A percentile compares a stretch with the other conserved stretches of the same genome.
phyloP scores from a whole-genome alignment of 1,140 invertebrate species.

The Atopsyche davidsoni region DNA sequence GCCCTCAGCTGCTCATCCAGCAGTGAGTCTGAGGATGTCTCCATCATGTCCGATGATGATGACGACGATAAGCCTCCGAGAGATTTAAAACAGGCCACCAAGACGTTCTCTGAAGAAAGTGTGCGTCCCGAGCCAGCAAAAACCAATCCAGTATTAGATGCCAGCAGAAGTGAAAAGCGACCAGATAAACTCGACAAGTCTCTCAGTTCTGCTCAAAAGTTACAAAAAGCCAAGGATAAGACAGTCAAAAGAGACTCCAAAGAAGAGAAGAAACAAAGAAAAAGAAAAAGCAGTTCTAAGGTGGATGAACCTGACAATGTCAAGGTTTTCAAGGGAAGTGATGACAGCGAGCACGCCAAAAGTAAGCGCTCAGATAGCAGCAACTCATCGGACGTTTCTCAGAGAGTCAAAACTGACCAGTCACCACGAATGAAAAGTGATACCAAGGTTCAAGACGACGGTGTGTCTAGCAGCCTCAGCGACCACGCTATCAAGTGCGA shows the following conservation, averaged over 20 bases:
- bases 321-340: slow-evolving; percentile 14
- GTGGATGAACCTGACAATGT: slow-evolving; percentile 40
- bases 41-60: slow-evolving; percentile 23
- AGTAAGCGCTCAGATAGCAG: slow-evolving; percentile 17
- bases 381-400: slow-evolving; percentile 22
- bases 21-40: slow-evolving; percentile 18
- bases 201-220: slow-evolving; percentile 33
- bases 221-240: slow-evolving; percentile 45
- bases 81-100: too few relatives aligned
- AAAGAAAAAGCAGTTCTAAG: slow-evolving; percentile 48
- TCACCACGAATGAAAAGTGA: slow-evolving; percentile 32
- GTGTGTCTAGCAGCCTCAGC: slow-evolving; percentile 46
- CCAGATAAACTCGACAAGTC: slow-evolving; percentile 39
- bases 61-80: too few relatives aligned
- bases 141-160: slow-evolving; percentile 35
- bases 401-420: slow-evolving; percentile 12
- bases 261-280: slow-evolving; percentile 52
- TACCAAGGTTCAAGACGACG: slow-evolving; percentile 48
- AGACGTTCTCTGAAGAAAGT: slow-evolving; percentile 7
- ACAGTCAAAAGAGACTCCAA: slow-evolving; percentile 38
- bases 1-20: slow-evolving; percentile 16
- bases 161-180: slow-evolving; percentile 39
- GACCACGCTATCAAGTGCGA: slow-evolving; percentile 40
- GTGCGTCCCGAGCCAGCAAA: slow-evolving; percentile 34
- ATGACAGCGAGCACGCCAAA: slow-evolving; percentile 27